Percentiles rank a stretch among this genome's conserved stretches.
Conservation (phyloP, 2,113 vertebrate genomes). For the Sebastes fasciatus region DNA sequence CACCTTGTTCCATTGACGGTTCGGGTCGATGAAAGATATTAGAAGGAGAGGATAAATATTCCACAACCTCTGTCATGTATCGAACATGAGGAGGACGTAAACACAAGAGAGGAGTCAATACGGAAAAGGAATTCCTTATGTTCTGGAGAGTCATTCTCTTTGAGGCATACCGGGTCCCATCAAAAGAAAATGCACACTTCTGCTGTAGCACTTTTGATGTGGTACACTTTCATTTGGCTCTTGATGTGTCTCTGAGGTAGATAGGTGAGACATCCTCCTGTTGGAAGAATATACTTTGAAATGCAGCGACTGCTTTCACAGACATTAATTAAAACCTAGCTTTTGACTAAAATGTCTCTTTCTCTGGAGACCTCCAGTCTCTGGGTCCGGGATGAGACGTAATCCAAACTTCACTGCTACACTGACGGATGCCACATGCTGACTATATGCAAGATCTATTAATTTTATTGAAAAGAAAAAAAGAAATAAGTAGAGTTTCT, state of each 20-base stretch:
- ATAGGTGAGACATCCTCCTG: constrained; percentile 53
- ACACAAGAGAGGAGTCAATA: constrained; percentile 41
- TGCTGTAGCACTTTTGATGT: constrained; percentile 55
- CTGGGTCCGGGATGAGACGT: constrained; percentile 12
- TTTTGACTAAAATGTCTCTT: constrained; percentile 52
- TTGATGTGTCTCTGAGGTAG: constrained; percentile 53
- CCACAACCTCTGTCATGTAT: constrained; percentile 59
- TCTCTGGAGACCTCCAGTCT: constrained; percentile 31
- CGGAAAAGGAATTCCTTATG: constrained; percentile 45
- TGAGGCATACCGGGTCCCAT: constrained; percentile 47
- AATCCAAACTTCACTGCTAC: constrained; percentile 18
- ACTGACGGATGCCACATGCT: constrained; percentile 21
- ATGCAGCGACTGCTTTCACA: constrained; percentile 31
- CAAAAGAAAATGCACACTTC: constrained; percentile 25
- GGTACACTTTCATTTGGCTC: constrained; percentile 49
- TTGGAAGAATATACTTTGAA: constrained; percentile 47
- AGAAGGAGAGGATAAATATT: constrained; percentile 41
- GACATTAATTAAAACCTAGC: constrained; percentile 47
- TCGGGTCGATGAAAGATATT: constrained; percentile 19
- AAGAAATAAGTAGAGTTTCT: too few relatives aligned
- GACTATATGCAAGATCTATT: not conserved
- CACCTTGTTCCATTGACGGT: not conserved
- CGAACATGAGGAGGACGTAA: constrained; percentile 60
- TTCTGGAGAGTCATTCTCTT: constrained; percentile 53
- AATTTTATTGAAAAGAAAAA: not conserved